Evolutionary conservation across 2,888 invertebrate species (phyloP), one percentile per base, ranked within the genome.

Genomic region (Acanthosepion lycidas): DNA sequence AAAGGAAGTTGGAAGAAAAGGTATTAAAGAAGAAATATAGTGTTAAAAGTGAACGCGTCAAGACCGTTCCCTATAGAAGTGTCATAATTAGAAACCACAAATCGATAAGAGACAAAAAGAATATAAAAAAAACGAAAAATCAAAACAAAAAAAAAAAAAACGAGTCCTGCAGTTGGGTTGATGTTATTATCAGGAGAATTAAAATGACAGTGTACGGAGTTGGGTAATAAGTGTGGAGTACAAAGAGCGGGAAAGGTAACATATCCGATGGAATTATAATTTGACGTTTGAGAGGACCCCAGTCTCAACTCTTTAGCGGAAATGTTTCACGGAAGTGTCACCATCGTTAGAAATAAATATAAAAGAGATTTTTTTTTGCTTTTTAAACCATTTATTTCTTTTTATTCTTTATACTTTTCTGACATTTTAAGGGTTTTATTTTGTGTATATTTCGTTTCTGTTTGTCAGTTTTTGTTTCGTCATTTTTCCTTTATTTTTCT

Each of bases 241-340:
- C 15, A 12, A 78, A 33, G 78, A 15, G n/a, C 78, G 15, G 78
- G 78, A 78, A 78, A 78, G n/a, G 78, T 78, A 78, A 33, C 78
- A n/a, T n/a, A 78, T 78, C 78, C 78, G n/a, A 78, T 78, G n/a
- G n/a, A 78, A 78, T 78, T n/a, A 78, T 78, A 78, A 78, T 78
- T 78, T 78, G 78, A 78, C 78, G 78, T 78, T 78, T 78, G 78
- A n/a, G n/a, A 33, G 8, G 78, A 78, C n/a, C 78, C 78, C n/a
- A 2, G 18, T n/a, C 78, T 2, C 15, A n/a, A 78, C 33, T 78
- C n/a, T n/a, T 78, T 78, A 12, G n/a, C 78, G 78, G 78, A 78
- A 78, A 78, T 9, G 78, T 33, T 15, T 33, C n/a, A 59, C 23
- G 23, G 78, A 3, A 78, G n/a, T n/a, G n/a, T 78, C 18, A 23